Evolutionary conservation across 1,140 invertebrate genomes (phyloP), one percentile per base, ranked within the genome.

Genomic region (Euura lappo): DNA sequence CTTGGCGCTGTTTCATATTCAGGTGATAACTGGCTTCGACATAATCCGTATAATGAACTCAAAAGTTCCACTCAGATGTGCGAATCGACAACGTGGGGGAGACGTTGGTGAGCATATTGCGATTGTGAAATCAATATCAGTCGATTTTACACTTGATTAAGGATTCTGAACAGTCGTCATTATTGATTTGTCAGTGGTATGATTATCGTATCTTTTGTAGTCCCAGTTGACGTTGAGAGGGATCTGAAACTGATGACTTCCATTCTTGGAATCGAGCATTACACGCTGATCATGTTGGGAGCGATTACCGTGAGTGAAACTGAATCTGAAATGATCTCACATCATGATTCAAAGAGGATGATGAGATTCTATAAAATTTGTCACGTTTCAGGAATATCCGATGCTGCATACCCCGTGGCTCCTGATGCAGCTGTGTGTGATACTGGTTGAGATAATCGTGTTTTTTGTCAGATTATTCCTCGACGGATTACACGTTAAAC

Each of bases 181-280:
- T 28, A 28, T 28, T 28, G 28, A 28, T 28, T 28, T 28, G 0
- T 28, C 28, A 28, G 28, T 28, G 28, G 28, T 28, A 28, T 28
- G 28, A 28, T 28, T 28, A 28, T 28, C 28, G 28, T 28, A 28
- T 28, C 28, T 28, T 28, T 28, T 28, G 72, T 65, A 85, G 83
- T 84, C 5, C 78, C 86, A 10, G 3, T 75, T 4, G 77, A 82
- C 13, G 77, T 88, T 2, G 82, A 87, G 68, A 84, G 85, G 42
- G 86, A 87, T 70, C 76, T 88, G 6, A 87, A 86, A 71, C 72
- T 88, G 11, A 86, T 88, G 77, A 86, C 81, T 5, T 87, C 85
- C 2, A 86, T 87, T 51, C 77, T 88, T 10, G 83, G 83, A 68
- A 85, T 88, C 43, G 85, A 88, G 46, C 87, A 88, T 75, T 86